phyloP scores from a whole-genome alignment of 2,113 vertebrate genomes.

The Rhabdomys dilectus region DNA sequence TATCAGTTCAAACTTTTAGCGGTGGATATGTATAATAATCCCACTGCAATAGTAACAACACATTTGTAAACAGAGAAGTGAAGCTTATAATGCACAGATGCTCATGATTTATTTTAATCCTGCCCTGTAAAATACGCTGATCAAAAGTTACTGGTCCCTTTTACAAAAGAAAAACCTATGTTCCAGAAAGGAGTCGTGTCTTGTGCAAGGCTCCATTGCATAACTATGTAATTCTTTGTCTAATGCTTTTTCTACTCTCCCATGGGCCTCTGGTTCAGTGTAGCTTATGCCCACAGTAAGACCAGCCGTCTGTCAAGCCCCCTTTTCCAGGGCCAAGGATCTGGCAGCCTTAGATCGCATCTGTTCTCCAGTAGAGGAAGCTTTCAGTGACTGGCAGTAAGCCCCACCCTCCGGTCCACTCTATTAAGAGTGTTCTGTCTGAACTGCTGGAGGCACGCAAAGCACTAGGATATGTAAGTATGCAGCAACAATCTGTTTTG shows the following conservation, averaged over 20 bases:
- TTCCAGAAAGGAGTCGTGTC: constrained; percentile 41
- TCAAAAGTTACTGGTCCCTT: constrained; percentile 38
- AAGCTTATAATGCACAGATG: constrained; percentile 40
- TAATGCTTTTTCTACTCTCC: constrained; percentile 31
- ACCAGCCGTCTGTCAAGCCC: constrained; percentile 55
- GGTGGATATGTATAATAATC: constrained; percentile 14
- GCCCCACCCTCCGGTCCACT: constrained; percentile 47
- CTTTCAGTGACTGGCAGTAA: constrained; percentile 70
- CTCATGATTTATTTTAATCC: constrained; percentile 60
- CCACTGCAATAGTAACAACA: constrained; percentile 45
- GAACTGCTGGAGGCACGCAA: constrained; percentile 70
- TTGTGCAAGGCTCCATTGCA: constrained; percentile 56
- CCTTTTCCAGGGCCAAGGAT: constrained; percentile 46
- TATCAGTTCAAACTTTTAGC: constrained; percentile 42
- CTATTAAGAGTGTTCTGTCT: constrained; percentile 72
- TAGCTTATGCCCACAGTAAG: constrained; percentile 58
- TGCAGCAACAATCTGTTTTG: constrained; percentile 70
- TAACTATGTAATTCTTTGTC: constrained; percentile 50
- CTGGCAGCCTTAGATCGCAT: constrained; percentile 58
- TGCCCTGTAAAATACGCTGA: constrained; percentile 44
- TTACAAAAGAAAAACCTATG: constrained; percentile 56
- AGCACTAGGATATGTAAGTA: constrained; percentile 63
- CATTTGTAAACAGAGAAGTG: constrained; percentile 53
- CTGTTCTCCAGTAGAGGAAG: constrained; percentile 67
- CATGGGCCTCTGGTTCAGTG: constrained; percentile 43